Evolutionary conservation across 2,797 vertebrate species (phyloP).

Genomic region (Cyclopterus lumpus): DNA sequence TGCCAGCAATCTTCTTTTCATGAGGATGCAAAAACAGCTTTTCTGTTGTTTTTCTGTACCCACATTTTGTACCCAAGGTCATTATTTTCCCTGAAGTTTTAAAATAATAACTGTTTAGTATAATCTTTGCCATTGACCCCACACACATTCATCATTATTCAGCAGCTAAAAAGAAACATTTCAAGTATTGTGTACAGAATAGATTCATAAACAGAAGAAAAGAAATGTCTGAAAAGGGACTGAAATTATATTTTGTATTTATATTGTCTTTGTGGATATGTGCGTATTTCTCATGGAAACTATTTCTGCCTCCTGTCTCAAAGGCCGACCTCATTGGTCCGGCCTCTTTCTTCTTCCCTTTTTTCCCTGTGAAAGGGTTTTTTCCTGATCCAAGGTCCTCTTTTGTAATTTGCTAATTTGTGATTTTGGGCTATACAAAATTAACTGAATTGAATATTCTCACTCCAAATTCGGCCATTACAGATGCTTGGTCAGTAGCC

Average conservation of each 20-base stretch:
- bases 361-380: too few species aligned
- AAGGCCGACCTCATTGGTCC: too few species aligned
- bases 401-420: too few species aligned
- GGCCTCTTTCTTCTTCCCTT: too few species aligned
- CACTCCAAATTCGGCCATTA: too few species aligned
- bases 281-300: background rate
- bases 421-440: too few species aligned
- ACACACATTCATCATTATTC: slow-evolving; percentile 60
- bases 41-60: slow-evolving; percentile 21
- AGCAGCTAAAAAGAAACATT: slow-evolving; percentile 41
- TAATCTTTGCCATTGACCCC: slow-evolving; percentile 45
- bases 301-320: too few species aligned
- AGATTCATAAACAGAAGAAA: slow-evolving; percentile 2
- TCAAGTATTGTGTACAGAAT: slow-evolving; percentile 19
- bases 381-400: too few species aligned
- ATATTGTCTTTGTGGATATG: background rate
- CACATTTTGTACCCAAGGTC: slow-evolving; percentile 44
- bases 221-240: background rate
- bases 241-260: background rate
- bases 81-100: slow-evolving; percentile 51
- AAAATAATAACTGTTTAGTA: slow-evolving; percentile 48
- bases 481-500: too few species aligned
- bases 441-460: too few species aligned
- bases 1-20: slow-evolving; percentile 35
- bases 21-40: slow-evolving; percentile 28